Evolutionary conservation across 2,888 invertebrate genomes (phyloP).

Genomic region (Synanthedon formicaeformis): DNA sequence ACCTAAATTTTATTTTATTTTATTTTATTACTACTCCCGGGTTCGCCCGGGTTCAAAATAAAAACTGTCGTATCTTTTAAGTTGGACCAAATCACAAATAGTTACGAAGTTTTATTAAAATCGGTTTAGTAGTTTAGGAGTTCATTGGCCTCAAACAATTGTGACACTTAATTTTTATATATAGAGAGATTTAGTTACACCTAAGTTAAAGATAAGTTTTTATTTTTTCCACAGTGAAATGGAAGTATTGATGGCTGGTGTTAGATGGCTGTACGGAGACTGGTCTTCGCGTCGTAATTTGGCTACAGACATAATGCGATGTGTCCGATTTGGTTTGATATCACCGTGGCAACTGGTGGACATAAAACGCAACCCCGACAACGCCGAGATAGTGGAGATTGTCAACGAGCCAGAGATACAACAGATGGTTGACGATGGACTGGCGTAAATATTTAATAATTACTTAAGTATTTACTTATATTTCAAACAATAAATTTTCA

Average conservation of each 20-base stretch:
- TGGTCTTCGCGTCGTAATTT: conserved; percentile 73
- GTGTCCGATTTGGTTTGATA: conserved; percentile 82
- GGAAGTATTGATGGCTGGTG: conserved; percentile 84
- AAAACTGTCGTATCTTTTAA: too few relatives aligned
- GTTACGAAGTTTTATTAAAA: too few relatives aligned
- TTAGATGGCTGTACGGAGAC: conserved; percentile 81
- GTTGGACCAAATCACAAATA: too few relatives aligned
- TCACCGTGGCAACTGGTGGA: conserved; percentile 85
- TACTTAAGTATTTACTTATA: too few relatives aligned
- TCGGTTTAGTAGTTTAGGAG: too few relatives aligned
- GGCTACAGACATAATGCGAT: conserved; percentile 74
- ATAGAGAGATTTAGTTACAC: conserved; percentile 5
- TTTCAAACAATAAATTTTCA: too few relatives aligned
- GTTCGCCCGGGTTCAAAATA: too few relatives aligned
- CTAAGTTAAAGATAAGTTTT: conserved; percentile 38
- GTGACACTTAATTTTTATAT: too few relatives aligned
- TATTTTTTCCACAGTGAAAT: conserved; percentile 60
- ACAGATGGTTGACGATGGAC: conserved; percentile 83
- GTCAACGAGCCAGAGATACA: conserved; percentile 76
- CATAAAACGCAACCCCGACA: conserved; percentile 79
- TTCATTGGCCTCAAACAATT: too few relatives aligned
- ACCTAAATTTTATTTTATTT: too few relatives aligned
- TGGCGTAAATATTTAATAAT: conserved; percentile 71
- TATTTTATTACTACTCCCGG: too few relatives aligned
- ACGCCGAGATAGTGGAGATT: conserved; percentile 77